phyloP scores from a whole-genome alignment of 2,888 invertebrate species.

The Zeuzera pyrina region DNA sequence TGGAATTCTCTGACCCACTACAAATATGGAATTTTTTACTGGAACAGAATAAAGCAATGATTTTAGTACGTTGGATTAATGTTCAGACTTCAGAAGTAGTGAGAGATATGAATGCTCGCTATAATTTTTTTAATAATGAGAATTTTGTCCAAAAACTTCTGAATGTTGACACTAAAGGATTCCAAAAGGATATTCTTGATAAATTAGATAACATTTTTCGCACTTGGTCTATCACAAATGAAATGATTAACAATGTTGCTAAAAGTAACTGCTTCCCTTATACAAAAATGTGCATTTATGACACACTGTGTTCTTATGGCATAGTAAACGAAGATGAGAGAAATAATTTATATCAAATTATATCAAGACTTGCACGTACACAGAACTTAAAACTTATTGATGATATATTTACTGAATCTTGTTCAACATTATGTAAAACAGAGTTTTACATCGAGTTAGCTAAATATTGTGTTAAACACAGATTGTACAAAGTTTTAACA shows the following conservation, averaged over 20 bases:
- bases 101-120: conserved; percentile 59
- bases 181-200: conserved; percentile 44
- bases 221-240: conserved; percentile 67
- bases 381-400: conserved; percentile 67
- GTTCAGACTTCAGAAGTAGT: conserved; percentile 65
- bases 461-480: conserved; percentile 66
- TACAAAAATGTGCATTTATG: conserved; percentile 71
- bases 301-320: conserved; percentile 76
- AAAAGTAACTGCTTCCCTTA: conserved; percentile 59
- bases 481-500: conserved; percentile 66
- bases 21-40: conserved; percentile 76
- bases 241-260: conserved; percentile 72
- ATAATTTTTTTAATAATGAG: conserved; percentile 58
- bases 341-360: conserved; percentile 64
- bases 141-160: conserved; percentile 53
- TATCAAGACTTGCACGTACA: conserved; percentile 74
- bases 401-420: conserved; percentile 67
- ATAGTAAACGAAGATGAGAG: conserved; percentile 75
- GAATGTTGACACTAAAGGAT: conserved; percentile 56
- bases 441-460: conserved; percentile 68
- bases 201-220: conserved; percentile 65
- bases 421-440: conserved; percentile 55
- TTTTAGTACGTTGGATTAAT: conserved; percentile 76
- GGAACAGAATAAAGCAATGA: conserved; percentile 71
- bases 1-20: conserved; percentile 61